Evolutionary conservation across 2,113 vertebrate genomes (phyloP), one percentile per base, ranked within the genome.

Genomic region (Porphyrio hochstetteri): DNA sequence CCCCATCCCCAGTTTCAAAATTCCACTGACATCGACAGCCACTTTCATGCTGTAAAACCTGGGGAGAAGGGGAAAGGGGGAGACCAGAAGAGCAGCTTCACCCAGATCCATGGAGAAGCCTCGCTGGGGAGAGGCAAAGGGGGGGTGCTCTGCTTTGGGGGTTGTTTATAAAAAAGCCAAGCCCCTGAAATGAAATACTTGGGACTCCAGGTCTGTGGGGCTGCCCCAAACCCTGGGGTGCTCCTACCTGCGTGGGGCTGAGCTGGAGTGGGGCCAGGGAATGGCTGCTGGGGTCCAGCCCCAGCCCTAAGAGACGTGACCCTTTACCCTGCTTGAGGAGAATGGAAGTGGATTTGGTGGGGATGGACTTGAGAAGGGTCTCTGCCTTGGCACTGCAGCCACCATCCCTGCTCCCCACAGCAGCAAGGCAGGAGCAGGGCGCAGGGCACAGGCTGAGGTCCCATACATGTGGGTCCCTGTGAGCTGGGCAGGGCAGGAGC

Each of bases 31-130:
- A 94, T 97, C 95, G 60, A 31, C 80, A 59, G 83, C 60, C 77
- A 50, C 92, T 93, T 86, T 94, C 88, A 86, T 88, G 82, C 75
- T 90, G 93, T 68, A 88, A 95, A 97, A 95, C 86, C 72, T 80
- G 88, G 68, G 68, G 79, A 60, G 71, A 48, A 11, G 20, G 40
- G 20, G 2, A 7, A 48, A 27, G 48, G 48, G 23, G 48, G 48
- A 23, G 11, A 48, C 21, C 19, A 48, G 67, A 40, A 42, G 40
- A 23, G 20, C 70, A 80, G 76, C 82, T 67, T 48, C 64, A 11
- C 46, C 53, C 0, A 1, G 72, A 95, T 65, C 75, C 67, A 10
- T 75, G 92, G 56, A 68, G 44, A 86, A 92, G 56, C 82, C 64
- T 86, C 35, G 18, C 93, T 78, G 86, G 11, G 35, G 88, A 0